phyloP scores from a whole-genome alignment of 1,140 invertebrate species.

The Hycleus cichorii region DNA sequence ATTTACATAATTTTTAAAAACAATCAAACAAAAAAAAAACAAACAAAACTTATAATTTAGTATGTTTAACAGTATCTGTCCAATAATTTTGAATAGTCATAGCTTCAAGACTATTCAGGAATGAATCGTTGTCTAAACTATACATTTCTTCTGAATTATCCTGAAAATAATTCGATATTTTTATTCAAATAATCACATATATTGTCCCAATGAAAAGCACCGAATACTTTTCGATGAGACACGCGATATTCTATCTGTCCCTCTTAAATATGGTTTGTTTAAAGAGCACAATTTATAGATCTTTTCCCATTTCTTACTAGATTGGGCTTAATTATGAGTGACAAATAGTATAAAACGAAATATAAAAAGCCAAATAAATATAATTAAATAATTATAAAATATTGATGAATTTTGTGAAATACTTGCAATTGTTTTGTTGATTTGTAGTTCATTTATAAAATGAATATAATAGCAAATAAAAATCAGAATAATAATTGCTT shows the following conservation, averaged over 20 bases:
- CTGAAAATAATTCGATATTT: slow-evolving; percentile 46
- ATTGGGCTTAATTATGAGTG: too few species aligned
- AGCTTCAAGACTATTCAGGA: slow-evolving; percentile 81
- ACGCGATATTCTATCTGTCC: too few species aligned
- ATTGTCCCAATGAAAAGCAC: too few species aligned
- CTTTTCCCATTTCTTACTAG: too few species aligned
- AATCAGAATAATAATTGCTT: slow-evolving; percentile 39
- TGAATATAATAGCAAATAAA: slow-evolving; percentile 14
- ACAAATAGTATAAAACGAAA: too few species aligned
- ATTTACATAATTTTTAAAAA: slow-evolving; percentile 4
- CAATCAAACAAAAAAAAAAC: slow-evolving; percentile 2
- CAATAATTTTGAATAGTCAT: slow-evolving; percentile 92
- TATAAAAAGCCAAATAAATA: background rate
- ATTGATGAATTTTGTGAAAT: background rate
- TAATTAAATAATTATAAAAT: background rate
- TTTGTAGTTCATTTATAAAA: too few species aligned
- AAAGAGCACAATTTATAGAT: too few species aligned
- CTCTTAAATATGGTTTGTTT: too few species aligned
- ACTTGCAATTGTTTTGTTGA: background rate
- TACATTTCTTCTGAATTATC: slow-evolving; percentile 90
- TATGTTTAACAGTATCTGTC: slow-evolving; percentile 87
- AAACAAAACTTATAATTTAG: slow-evolving; percentile 63
- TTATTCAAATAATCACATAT: background rate
- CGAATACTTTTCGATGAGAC: too few species aligned
- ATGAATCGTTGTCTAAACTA: slow-evolving; percentile 85